A percentile compares a stretch with the other conserved stretches of the same genome.
Conservation (phyloP, 2,797 vertebrate genomes). For the Chloroceryle amazona region DNA sequence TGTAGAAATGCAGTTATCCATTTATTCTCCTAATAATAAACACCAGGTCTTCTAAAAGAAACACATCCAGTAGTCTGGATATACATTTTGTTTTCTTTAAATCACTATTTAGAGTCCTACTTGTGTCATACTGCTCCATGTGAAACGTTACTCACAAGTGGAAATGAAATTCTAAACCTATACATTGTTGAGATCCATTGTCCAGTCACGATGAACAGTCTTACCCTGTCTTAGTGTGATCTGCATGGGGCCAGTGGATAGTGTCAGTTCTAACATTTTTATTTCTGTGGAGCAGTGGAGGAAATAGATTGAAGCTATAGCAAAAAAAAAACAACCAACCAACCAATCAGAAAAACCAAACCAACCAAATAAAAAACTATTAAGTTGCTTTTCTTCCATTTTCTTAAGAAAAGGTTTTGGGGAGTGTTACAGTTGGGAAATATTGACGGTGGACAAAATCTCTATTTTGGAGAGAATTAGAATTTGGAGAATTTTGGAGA, state of each 20-base stretch:
- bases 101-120: background rate
- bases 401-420: background rate
- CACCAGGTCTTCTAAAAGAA: background rate
- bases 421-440: background rate
- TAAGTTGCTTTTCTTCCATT: accelerated
- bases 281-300: background rate
- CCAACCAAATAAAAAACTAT: too few relatives aligned
- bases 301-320: background rate
- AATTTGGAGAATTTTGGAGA: too few relatives aligned
- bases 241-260: background rate
- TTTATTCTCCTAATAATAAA: background rate
- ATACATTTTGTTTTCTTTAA: background rate
- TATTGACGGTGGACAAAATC: background rate
- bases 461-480: too few relatives aligned
- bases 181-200: background rate
- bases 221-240: background rate
- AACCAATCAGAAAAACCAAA: too few relatives aligned
- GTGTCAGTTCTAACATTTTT: background rate
- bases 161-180: background rate
- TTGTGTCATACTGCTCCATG: background rate
- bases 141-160: background rate
- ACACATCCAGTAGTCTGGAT: background rate
- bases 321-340: background rate
- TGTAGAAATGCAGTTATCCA: background rate
- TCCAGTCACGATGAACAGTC: background rate